These are phyloP conservation scores for Eumerus sabulonum DNA, from an alignment of 2,888 invertebrate genomes.

Conservation along the genomic window DNA sequence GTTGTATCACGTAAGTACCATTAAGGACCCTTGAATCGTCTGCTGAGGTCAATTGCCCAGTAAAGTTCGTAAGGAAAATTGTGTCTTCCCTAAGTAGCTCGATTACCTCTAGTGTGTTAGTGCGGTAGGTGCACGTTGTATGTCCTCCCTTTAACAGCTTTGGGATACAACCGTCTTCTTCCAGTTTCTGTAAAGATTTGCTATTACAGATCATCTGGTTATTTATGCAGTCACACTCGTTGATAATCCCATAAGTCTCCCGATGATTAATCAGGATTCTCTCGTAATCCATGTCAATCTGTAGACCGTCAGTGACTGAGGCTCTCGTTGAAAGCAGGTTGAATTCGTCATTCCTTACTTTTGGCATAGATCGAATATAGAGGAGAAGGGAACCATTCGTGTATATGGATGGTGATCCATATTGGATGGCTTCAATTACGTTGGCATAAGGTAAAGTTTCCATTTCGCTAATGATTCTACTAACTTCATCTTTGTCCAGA, in stretches of 20 bases:
- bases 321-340: conserved; percentile 14
- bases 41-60: conserved; percentile 5
- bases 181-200: conserved; percentile 12
- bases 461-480: conserved; percentile 38
- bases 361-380: conserved; percentile 34
- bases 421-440: conserved; percentile 55
- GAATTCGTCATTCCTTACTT: conserved; percentile 14
- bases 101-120: conserved; percentile 6
- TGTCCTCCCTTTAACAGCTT: conserved; percentile 36
- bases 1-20: conserved; percentile 12
- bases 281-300: conserved; percentile 3
- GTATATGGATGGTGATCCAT: conserved; percentile 45
- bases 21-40: conserved; percentile 13
- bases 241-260: conserved; percentile 12
- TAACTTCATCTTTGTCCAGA: too few species aligned
- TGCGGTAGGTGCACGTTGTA: conserved; percentile 20
- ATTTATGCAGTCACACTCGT: conserved; percentile 20
- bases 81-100: conserved; percentile 11
- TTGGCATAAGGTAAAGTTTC: conserved; percentile 57
- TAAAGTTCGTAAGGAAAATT: conserved; percentile 27
- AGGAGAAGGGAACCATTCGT: conserved; percentile 48
- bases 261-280: conserved; percentile 12
- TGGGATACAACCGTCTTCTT: conserved; percentile 37
- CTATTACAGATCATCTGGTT: conserved; percentile 42
- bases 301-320: background rate